Evolutionary conservation across 2,888 invertebrate genomes (phyloP).

Genomic region (Agrochola lota): DNA sequence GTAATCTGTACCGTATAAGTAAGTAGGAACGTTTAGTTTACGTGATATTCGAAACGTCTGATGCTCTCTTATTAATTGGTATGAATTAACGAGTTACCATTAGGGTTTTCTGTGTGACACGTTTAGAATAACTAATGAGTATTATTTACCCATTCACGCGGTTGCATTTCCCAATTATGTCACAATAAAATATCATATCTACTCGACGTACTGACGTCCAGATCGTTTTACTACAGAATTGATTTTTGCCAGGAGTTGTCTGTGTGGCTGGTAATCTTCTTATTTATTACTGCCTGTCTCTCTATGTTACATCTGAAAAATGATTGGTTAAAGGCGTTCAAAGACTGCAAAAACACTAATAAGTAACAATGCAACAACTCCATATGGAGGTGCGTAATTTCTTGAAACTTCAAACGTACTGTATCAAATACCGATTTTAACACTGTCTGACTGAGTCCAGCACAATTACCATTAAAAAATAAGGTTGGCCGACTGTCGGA

Average conservation of each 20-base stretch:
- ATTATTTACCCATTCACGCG: background rate
- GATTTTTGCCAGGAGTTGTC: background rate
- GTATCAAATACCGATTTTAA: background rate
- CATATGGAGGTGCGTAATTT: background rate
- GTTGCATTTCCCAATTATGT: constrained; percentile 22
- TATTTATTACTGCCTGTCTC: background rate
- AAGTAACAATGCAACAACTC: background rate
- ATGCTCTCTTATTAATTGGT: background rate
- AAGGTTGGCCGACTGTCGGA: background rate
- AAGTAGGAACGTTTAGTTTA: background rate
- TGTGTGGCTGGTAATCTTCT: background rate
- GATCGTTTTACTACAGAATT: background rate
- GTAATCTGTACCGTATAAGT: background rate
- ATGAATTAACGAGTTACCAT: constrained; percentile 26
- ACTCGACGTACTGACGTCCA: background rate
- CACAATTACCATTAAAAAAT: background rate
- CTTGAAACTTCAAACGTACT: background rate
- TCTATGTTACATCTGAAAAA: too few species aligned
- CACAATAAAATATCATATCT: background rate
- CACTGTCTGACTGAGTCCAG: background rate
- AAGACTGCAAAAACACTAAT: background rate
- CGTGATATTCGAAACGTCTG: constrained; percentile 2
- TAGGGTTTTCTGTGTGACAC: constrained; percentile 37
- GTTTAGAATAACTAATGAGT: constrained; percentile 16
- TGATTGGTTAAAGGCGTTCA: background rate